These are phyloP conservation scores for Esox masquinongy DNA, from an alignment of 2,797 vertebrate genomes.

Conservation along the genomic window DNA sequence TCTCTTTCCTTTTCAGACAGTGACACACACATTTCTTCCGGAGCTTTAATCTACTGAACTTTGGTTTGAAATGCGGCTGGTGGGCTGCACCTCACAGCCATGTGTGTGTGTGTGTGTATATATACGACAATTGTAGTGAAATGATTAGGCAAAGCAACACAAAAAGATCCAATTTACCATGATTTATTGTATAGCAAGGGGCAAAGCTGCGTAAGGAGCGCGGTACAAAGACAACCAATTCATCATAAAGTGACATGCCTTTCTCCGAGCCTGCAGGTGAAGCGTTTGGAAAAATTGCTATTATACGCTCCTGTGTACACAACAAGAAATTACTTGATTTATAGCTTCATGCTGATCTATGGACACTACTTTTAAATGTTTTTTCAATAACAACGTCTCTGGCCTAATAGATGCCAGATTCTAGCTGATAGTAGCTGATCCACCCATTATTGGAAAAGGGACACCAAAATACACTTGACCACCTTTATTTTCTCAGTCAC, in stretches of 20 bases:
- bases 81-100: slow-evolving; percentile 20
- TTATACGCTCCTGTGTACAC: slow-evolving; percentile 54
- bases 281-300: slow-evolving; percentile 57
- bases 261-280: slow-evolving; percentile 50
- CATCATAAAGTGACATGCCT: slow-evolving; percentile 63
- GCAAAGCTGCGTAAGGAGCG: slow-evolving; percentile 53
- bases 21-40: not conserved
- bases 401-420: slow-evolving; percentile 61
- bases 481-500: slow-evolving; percentile 11
- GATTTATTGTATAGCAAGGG: slow-evolving; percentile 64
- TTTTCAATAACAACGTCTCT: slow-evolving; percentile 60
- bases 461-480: not conserved
- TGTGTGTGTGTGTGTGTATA: slow-evolving; percentile 18
- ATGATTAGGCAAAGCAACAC: slow-evolving; percentile 65
- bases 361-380: slow-evolving; percentile 59
- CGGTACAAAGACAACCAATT: slow-evolving; percentile 67
- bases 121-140: slow-evolving; percentile 33
- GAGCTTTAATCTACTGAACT: not conserved
- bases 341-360: slow-evolving; percentile 52
- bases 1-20: slow-evolving; percentile 2
- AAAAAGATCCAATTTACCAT: slow-evolving; percentile 58
- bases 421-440: slow-evolving; percentile 49
- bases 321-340: slow-evolving; percentile 66
- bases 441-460: slow-evolving; percentile 25
- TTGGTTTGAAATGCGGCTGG: not conserved